Percentiles rank a stretch among this genome's conserved stretches.
Evolutionary conservation across 2,797 vertebrate species (phyloP).

Genomic region (Alosa sapidissima): DNA sequence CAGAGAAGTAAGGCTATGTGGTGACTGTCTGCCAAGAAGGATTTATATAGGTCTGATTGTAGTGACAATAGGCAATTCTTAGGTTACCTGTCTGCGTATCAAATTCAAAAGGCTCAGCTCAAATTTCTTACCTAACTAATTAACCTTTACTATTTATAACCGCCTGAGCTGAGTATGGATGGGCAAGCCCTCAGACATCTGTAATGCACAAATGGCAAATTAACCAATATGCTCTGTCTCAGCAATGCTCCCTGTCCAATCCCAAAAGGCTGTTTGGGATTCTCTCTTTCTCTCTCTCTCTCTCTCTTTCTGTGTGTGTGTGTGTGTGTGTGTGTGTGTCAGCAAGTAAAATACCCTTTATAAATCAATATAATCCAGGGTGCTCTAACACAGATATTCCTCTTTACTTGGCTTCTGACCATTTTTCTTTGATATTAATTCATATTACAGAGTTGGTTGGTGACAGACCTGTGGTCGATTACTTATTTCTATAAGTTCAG

Average conservation of each 20-base stretch:
- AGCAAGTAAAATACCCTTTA: not conserved
- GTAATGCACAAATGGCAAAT: conserved; percentile 67
- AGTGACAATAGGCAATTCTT: conserved; percentile 86
- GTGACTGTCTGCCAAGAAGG: conserved; percentile 70
- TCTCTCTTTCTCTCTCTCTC: not conserved
- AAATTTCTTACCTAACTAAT: conserved; percentile 90
- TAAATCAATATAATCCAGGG: not conserved
- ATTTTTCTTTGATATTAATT: not conserved
- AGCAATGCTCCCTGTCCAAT: conserved; percentile 46
- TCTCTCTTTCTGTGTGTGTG: not conserved
- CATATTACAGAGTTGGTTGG: not conserved
- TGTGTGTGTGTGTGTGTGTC: not conserved
- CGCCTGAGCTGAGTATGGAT: conserved; percentile 55
- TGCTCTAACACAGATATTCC: not conserved
- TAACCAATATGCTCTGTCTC: conserved; percentile 57
- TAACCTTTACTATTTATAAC: conserved; percentile 93
- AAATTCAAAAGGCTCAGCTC: conserved; percentile 86
- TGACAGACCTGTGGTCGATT: not conserved
- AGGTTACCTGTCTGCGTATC: conserved; percentile 92
- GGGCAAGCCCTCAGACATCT: conserved; percentile 55
- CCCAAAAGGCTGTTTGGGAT: conserved; percentile 19
- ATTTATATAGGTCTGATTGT: conserved; percentile 93
- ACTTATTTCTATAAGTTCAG: not conserved
- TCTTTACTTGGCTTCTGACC: not conserved
- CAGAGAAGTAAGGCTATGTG: conserved; percentile 69